Evolutionary conservation across 2,888 invertebrate genomes (phyloP).

Genomic region (Caenorhabditis zanzibari): DNA sequence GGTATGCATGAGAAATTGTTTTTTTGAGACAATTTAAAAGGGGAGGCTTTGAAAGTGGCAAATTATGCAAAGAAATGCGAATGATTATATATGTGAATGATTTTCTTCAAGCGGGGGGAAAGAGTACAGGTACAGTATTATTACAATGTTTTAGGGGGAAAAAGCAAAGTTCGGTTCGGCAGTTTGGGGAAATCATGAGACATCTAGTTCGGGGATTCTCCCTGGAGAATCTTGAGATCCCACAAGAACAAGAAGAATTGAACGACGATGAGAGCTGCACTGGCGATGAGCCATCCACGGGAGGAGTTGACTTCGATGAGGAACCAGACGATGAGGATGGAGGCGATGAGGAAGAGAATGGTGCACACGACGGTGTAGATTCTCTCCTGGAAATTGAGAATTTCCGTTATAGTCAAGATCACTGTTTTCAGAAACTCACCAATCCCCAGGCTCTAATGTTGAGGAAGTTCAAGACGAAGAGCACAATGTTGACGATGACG

Average conservation of each 20-base stretch:
- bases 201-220: conserved; percentile 79
- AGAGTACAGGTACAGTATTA: conserved; percentile 5
- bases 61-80: conserved; percentile 52
- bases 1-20: neutral
- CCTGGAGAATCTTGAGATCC: conserved; percentile 82
- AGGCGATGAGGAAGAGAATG: conserved; percentile 76
- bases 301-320: conserved; percentile 72
- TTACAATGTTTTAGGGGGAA: conserved; percentile 2
- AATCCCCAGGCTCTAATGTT: conserved; percentile 77
- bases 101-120: neutral
- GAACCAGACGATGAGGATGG: conserved; percentile 75
- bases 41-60: conserved; percentile 23
- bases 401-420: neutral
- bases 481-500: conserved; percentile 77
- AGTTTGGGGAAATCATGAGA: neutral
- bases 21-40: neutral
- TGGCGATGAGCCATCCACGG: conserved; percentile 73
- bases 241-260: conserved; percentile 81
- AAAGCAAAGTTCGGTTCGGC: conserved; percentile 1
- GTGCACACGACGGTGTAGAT: conserved; percentile 73
- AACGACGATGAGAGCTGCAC: conserved; percentile 73
- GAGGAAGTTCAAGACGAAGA: conserved; percentile 79
- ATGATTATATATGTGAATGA: conserved; percentile 17
- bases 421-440: conserved; percentile 64
- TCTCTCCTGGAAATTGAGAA: conserved; percentile 67